Conservation (phyloP, 2,888 invertebrate genomes). For the Carcina quercana region DNA sequence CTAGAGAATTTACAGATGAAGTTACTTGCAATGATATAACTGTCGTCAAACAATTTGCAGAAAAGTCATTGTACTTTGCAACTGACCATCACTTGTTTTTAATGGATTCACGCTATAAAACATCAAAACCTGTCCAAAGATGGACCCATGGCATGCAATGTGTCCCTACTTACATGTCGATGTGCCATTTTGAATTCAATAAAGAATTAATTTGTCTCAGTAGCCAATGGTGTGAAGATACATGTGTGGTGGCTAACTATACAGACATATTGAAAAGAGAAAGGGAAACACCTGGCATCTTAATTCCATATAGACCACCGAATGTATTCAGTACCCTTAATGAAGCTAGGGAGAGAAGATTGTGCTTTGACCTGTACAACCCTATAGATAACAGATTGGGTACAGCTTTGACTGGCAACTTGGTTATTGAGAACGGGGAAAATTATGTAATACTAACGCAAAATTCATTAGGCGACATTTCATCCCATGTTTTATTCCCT, state of each 20-base stretch:
- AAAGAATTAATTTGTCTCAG: conserved; percentile 49
- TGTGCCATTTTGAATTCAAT: conserved; percentile 42
- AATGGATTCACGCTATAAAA: conserved; percentile 44
- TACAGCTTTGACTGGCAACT: conserved; percentile 41
- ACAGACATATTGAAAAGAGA: conserved; percentile 28
- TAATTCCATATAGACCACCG: conserved; percentile 52
- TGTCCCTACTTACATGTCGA: conserved; percentile 55
- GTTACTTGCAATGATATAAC: conserved; percentile 44
- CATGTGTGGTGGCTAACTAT: conserved; percentile 49
- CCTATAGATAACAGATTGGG: conserved; percentile 43
- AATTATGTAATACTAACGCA: conserved; percentile 44
- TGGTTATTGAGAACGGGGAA: conserved; percentile 37
- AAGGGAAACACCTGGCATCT: conserved; percentile 29
- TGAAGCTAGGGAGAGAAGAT: conserved; percentile 36
- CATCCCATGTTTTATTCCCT: conserved; percentile 44
- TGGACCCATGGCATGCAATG: conserved; percentile 75
- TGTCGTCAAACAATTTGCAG: conserved; percentile 38
- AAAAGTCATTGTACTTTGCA: conserved; percentile 41
- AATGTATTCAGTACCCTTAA: conserved; percentile 40
- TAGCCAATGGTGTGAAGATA: conserved; percentile 63
- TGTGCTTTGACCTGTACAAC: conserved; percentile 44
- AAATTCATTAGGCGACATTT: conserved; percentile 60
- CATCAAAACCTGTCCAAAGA: conserved; percentile 45
- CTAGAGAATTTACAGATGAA: conserved; percentile 38
- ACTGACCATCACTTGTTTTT: conserved; percentile 54